A percentile compares a stretch with the other conserved stretches of the same genome.
These are phyloP conservation scores for Eufriesea mexicana DNA, from an alignment of 1,140 invertebrate species.

Conservation along the genomic window DNA sequence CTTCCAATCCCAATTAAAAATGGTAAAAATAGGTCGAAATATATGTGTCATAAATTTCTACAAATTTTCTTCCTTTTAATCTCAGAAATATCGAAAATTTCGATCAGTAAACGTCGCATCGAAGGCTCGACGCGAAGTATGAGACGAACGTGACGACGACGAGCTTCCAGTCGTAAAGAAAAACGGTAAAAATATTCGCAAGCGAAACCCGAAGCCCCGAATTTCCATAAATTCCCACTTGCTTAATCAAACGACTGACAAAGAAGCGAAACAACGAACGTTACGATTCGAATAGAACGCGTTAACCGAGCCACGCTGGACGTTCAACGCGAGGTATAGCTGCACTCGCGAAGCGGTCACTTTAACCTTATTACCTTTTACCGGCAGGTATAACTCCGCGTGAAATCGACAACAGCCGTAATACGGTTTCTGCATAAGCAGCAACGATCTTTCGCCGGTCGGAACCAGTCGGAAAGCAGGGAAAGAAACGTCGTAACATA, in stretches of 20 bases:
- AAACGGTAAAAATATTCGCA: too few relatives aligned
- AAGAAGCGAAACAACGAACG: background rate
- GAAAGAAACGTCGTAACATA: conserved; percentile 13
- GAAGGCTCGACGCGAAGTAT: too few relatives aligned
- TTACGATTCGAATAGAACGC: background rate
- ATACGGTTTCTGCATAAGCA: conserved; percentile 9
- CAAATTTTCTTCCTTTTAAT: too few relatives aligned
- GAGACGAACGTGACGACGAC: too few relatives aligned
- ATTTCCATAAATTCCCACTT: too few relatives aligned
- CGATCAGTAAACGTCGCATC: too few relatives aligned
- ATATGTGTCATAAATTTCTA: conserved; percentile 4
- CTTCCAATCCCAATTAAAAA: conserved; percentile 50
- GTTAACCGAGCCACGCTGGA: background rate
- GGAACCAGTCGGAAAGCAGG: background rate
- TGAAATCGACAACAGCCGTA: conserved; percentile 3
- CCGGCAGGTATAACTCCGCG: background rate
- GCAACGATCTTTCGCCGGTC: background rate
- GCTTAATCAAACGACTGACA: too few relatives aligned
- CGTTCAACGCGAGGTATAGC: too few relatives aligned
- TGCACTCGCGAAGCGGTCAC: background rate
- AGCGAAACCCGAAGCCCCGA: too few relatives aligned
- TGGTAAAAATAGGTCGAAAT: conserved; percentile 50
- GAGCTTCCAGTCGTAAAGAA: too few relatives aligned
- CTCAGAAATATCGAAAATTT: too few relatives aligned
- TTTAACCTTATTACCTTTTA: background rate